Percentiles rank a stretch among this genome's conserved stretches.
Conservation (phyloP, 2,113 vertebrate species). For the Myocastor coypus region DNA sequence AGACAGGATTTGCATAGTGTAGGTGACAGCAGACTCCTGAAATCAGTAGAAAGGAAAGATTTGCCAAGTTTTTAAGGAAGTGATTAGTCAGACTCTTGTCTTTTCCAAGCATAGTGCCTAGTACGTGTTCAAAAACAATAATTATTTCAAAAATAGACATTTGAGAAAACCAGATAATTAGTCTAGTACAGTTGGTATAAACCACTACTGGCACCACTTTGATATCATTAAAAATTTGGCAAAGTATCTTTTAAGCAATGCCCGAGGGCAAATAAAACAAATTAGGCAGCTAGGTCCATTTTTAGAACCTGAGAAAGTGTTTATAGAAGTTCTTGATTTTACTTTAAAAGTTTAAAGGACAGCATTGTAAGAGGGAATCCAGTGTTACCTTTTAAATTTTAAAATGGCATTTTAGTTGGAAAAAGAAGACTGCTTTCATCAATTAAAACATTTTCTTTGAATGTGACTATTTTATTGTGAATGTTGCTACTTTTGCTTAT, state of each 20-base stretch:
- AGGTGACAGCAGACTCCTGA: background rate
- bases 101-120: constrained; percentile 74
- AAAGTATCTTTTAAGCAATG: constrained; percentile 74
- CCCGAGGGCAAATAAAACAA: constrained; percentile 82
- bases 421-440: background rate
- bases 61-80: constrained; percentile 63
- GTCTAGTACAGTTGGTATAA: constrained; percentile 85
- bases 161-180: constrained; percentile 87
- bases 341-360: constrained; percentile 43
- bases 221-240: constrained; percentile 88
- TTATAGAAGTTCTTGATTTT: constrained; percentile 47
- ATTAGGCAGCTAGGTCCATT: constrained; percentile 77
- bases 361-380: constrained; percentile 5
- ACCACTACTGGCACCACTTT: constrained; percentile 82
- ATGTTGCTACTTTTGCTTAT: background rate
- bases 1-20: background rate
- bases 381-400: constrained; percentile 31
- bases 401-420: background rate
- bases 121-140: constrained; percentile 83
- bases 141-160: constrained; percentile 87
- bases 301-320: constrained; percentile 70
- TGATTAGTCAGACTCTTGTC: constrained; percentile 58
- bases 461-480: background rate
- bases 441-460: background rate
- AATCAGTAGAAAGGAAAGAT: constrained; percentile 24